These are phyloP conservation scores for Tipula lateralis DNA, from an alignment of 2,888 invertebrate genomes.

Conservation along the genomic window DNA sequence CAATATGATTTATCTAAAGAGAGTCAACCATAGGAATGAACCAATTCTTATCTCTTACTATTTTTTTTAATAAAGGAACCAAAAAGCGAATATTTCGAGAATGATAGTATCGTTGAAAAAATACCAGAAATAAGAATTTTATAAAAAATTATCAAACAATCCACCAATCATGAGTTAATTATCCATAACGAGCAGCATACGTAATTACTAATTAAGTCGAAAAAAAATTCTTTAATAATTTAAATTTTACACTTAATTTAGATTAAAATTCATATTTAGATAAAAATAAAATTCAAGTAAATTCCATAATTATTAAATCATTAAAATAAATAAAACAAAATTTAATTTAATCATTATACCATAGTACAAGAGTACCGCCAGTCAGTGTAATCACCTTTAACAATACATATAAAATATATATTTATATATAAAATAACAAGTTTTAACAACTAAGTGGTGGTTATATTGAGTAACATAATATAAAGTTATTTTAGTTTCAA, in stretches of 20 bases:
- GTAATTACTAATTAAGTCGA: neutral
- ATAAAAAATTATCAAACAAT: too few relatives aligned
- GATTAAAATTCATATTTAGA: neutral
- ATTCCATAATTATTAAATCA: neutral
- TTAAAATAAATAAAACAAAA: neutral
- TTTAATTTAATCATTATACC: neutral
- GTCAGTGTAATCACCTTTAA: neutral
- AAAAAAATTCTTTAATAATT: neutral
- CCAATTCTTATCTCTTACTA: too few relatives aligned
- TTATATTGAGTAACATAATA: too few relatives aligned
- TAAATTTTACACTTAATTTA: neutral
- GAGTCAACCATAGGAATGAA: too few relatives aligned
- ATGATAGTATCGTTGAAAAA: too few relatives aligned
- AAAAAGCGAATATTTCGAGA: too few relatives aligned
- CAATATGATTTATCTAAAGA: too few relatives aligned
- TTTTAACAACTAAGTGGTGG: too few relatives aligned
- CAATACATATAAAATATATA: neutral
- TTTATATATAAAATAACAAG: neutral
- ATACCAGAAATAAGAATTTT: too few relatives aligned
- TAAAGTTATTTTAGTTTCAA: neutral
- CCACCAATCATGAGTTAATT: too few relatives aligned
- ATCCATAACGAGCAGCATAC: too few relatives aligned
- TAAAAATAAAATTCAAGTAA: neutral
- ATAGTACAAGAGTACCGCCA: neutral
- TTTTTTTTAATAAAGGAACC: too few relatives aligned